Base-by-base conservation (phyloP, 92 coral and sea anemone species). In the Plumapathes pennacea region DNA sequence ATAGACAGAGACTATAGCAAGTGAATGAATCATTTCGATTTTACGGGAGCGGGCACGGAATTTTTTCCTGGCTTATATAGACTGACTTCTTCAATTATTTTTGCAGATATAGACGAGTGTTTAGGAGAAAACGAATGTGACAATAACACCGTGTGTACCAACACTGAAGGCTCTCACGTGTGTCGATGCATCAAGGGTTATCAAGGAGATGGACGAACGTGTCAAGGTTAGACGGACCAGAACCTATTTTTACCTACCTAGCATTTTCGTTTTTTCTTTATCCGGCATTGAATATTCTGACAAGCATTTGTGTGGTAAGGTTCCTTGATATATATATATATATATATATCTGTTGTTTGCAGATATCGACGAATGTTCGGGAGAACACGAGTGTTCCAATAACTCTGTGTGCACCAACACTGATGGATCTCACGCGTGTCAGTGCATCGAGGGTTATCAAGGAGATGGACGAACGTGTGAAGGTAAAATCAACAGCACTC, bases 181-280 rank as follows among this genome's bases (percentile, higher is more conserved):
- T 80, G 87, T 23, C 32, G 46, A 27, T 80, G 87, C 51, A 80
- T 64, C 30, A 43, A 54, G 13, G 87, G 87, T 15, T 80, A 46
- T 38, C 12, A 30, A 37, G 71, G 69, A 25, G 24, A 54, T 54
- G 46, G 61, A 28, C 4, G 10, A 4, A 10, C 32, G n/a, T 51
- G 58, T 40, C 2, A 3, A 24, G 51, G 32, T 63, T 14, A 15
- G 26, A 18, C 28, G 19, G 56, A 57, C 64, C 1, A 13, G 17
- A 9, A 19, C n/a, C n/a, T n/a, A n/a, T n/a, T n/a, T n/a, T 19
- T n/a, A 19, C 13, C 2, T 10, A 15, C 10, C 23, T 15, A 17
- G 21, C 41, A 21, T 14, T 20, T 19, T 25, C 13, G 0, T 11
- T 21, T 19, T 22, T 5, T 8, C 9, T 10, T 5, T 25, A 6